Evolutionary conservation across 1,140 invertebrate species (phyloP), one percentile per base, ranked within the genome.

Genomic region (Drosophila quadrilineata): DNA sequence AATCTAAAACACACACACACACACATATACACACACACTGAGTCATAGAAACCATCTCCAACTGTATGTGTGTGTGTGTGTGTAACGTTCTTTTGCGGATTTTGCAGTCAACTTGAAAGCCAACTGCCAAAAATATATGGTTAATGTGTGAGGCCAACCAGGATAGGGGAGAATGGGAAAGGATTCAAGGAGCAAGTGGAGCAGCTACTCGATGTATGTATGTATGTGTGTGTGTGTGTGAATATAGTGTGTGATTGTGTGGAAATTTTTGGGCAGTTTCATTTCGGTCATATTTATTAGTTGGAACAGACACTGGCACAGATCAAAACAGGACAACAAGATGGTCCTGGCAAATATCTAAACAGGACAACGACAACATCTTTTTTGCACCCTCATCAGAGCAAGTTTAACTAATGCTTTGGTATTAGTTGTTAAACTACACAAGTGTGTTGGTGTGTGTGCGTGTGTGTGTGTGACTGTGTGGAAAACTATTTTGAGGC

Each of bases 261-360:
- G 74, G 73, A 84, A 84, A 77, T 87, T 87, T 87, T 87, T 87
- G 84, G 84, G 84, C 84, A 79, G 84, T 79, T 87, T 87, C 84
- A 87, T 87, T 87, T 87, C 67, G 84, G 79, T 87, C 84, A 87
- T 87, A 87, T 87, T 87, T 87, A 87, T 87, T 87, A 87, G 85
- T 87, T 87, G 84, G 71, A 72, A 70, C 63, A 74, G 82, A 77
- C 68, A 71, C 63, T 66, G 49, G 43, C 31, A 59, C 46, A 63
- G 68, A 75, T 79, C 72, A 84, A 80, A 80, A 84, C 77, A 76
- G 76, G 76, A 84, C 76, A 82, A 82, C 76, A 82, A 82, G 77
- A 82, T 67, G 64, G 40, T 31, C 64, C 24, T n/a, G n/a, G n/a
- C n/a, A n/a, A 22, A 26, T 57, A 60, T 36, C 29, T 19, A 28